Base-by-base conservation (phyloP, 2,888 invertebrate species). In the Hecatera dysodea region DNA sequence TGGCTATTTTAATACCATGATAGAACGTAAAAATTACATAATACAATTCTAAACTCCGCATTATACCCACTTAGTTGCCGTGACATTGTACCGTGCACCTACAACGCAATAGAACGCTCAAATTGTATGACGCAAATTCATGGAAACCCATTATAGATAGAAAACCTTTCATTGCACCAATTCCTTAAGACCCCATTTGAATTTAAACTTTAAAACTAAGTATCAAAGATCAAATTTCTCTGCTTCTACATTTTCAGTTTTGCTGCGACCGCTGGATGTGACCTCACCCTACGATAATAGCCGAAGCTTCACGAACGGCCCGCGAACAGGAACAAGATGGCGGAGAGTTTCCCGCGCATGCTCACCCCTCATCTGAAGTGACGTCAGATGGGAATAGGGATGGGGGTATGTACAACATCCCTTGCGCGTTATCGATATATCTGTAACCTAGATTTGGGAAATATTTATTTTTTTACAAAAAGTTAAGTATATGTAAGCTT, bases 321-420 rank as follows among this genome's bases (percentile, higher is more conserved):
- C 29, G 83, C 91, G 91, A 92, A 78, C 44, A 81, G 78, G 86
- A 84, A 85, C 86, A 92, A 92, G 88, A 93, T 92, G 93, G 93
- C 88, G 87, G 86, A 76, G 59, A 36, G 67, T 87, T 92, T 91
- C 84, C 88, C 91, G 93, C 95, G 95, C 94, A 94, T 94, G 95
- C 90, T 84, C 85, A 89, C 87, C 89, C 89, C 87, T 86, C 81
- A 81, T 82, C 79, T 86, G 75, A 66, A 72, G 84, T 93, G 93
- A 93, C 94, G 92, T 93, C 92, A 93, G 72, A 61, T 65, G 36
- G 42, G 36, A 68, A 67, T 90, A 93, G 91, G 89, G 91, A 84
- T 90, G 91, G 69, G 69, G 70, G 71, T 24, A 22, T 7, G 17
- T 5, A 15, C 72, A 73, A 66, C 83, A 87, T 71, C 84, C 86